Evolutionary conservation across 35 echinoderm and acorn worm species (phyloP).

Genomic region (Patiria miniata): DNA sequence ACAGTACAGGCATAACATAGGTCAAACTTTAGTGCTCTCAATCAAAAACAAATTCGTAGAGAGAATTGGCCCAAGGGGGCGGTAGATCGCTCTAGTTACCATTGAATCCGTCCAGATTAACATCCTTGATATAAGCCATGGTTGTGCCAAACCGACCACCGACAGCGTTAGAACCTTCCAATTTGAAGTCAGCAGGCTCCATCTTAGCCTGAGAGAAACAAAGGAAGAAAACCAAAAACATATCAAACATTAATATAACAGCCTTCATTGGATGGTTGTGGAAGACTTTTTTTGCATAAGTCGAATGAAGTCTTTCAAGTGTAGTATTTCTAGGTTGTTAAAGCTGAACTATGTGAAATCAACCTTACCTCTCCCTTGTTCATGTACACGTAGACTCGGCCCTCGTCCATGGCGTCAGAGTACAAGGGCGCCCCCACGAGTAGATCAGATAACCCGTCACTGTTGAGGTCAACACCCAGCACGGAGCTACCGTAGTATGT

Average conservation of each 20-base stretch:
- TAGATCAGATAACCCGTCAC: slow-evolving; percentile 71
- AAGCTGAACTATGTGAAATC: too few species aligned
- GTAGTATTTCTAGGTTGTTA: too few species aligned
- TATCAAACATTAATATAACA: too few species aligned
- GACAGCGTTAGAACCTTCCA: slow-evolving; percentile 16
- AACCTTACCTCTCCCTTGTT: slow-evolving; percentile 51
- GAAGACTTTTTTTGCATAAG: too few species aligned
- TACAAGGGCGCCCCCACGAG: slow-evolving; percentile 92
- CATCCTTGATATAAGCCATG: slow-evolving; percentile 48
- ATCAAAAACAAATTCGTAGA: too few species aligned
- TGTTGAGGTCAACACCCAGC: slow-evolving; percentile 69
- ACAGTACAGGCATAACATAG: too few species aligned
- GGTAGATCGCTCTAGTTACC: slow-evolving; percentile 16
- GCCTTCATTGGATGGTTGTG: too few species aligned
- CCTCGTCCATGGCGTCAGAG: slow-evolving; percentile 68
- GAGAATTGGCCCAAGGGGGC: too few species aligned
- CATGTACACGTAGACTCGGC: slow-evolving; percentile 89
- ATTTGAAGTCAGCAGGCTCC: neutral
- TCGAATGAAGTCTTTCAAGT: too few species aligned
- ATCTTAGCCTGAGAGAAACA: slow-evolving; percentile 16
- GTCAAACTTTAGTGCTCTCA: too few species aligned
- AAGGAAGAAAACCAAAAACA: neutral
- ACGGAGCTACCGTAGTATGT: slow-evolving; percentile 82
- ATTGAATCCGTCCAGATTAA: slow-evolving; percentile 51
- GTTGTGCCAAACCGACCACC: slow-evolving; percentile 48